These are phyloP conservation scores for Drosophila virilis DNA, from an alignment of 1,140 invertebrate species.

Conservation along the genomic window DNA sequence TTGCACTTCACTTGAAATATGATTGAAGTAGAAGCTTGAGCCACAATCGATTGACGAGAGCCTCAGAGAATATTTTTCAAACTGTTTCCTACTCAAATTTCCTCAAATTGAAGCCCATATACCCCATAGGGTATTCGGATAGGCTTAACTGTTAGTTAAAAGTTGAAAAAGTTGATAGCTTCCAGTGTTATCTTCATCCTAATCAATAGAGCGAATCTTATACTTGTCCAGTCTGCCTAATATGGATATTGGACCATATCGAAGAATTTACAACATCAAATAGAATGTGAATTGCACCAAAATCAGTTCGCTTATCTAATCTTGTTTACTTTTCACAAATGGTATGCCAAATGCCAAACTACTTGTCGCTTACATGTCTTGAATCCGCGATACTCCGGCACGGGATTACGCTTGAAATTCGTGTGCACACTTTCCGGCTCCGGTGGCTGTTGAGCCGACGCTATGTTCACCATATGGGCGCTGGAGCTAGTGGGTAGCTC, in stretches of 20 bases:
- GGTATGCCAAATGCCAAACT: neutral
- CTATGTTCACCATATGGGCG: conserved; percentile 54
- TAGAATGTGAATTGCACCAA: conserved; percentile 16
- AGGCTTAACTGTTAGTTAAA: too few species aligned
- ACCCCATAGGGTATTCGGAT: too few species aligned
- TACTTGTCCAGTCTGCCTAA: neutral
- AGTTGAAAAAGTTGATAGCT: neutral
- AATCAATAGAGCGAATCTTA: neutral
- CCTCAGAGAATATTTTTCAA: too few species aligned
- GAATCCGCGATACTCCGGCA: conserved; percentile 54
- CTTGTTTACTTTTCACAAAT: neutral
- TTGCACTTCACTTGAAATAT: too few species aligned
- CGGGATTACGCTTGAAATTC: neutral
- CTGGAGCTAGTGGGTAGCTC: conserved; percentile 48
- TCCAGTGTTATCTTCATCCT: neutral
- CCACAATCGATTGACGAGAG: too few species aligned
- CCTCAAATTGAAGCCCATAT: too few species aligned
- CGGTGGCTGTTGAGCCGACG: conserved; percentile 1
- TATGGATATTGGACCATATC: neutral
- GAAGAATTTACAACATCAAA: neutral
- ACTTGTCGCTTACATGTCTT: conserved; percentile 53
- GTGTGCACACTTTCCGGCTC: neutral
- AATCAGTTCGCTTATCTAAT: conserved; percentile 10
- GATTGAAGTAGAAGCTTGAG: too few species aligned
- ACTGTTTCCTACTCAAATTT: too few species aligned